Evolutionary conservation across 2,113 vertebrate genomes (phyloP).

Genomic region (Hydrochoerus hydrochaeris): DNA sequence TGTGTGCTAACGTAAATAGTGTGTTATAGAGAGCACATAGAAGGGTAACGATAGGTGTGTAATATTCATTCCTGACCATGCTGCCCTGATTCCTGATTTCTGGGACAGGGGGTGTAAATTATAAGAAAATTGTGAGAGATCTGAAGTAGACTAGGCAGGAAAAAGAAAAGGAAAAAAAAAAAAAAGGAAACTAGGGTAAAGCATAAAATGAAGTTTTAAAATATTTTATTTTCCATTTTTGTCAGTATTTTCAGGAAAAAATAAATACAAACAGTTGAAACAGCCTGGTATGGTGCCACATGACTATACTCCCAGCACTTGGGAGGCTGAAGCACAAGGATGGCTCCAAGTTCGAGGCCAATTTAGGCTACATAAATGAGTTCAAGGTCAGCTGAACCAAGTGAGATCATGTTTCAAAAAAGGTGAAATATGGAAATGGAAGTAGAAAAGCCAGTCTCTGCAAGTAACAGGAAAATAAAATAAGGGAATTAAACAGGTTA

Average conservation of each 20-base stretch:
- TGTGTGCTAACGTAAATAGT: background rate
- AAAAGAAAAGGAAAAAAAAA: background rate
- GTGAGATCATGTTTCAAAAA: background rate
- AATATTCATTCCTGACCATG: conserved; percentile 1
- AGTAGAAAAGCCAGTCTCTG: background rate
- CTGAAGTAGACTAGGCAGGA: background rate
- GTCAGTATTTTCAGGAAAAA: background rate
- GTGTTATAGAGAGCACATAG: background rate
- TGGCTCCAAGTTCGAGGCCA: background rate
- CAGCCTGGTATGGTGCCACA: background rate
- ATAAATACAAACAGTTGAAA: background rate
- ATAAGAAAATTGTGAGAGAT: background rate
- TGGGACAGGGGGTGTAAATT: background rate
- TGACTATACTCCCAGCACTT: background rate
- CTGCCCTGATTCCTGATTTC: background rate
- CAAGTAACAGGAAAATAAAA: background rate
- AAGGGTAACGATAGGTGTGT: background rate
- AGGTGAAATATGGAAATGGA: background rate
- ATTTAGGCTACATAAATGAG: background rate
- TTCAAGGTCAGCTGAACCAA: background rate
- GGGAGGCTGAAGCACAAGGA: background rate
- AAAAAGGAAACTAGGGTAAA: background rate
- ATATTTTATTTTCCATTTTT: conserved; percentile 22
- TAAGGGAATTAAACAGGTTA: background rate
- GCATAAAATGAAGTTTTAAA: background rate